phyloP scores from a whole-genome alignment of 1,140 invertebrate species.

The Potamilus streckersoni region DNA sequence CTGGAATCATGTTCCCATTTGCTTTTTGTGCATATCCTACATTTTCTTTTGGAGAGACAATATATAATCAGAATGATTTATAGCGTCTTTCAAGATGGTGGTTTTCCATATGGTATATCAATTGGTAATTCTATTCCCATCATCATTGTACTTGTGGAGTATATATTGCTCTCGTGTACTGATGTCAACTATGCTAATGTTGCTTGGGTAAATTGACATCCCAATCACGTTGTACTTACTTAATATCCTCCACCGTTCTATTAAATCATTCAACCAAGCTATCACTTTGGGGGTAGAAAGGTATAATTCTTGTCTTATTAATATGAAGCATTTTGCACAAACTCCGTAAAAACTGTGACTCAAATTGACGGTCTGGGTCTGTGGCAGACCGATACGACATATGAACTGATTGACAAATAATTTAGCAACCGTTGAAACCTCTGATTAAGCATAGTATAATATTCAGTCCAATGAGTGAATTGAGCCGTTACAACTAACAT shows the following conservation, averaged over 20 bases:
- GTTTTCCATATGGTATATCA: background rate
- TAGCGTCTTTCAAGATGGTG: too few relatives aligned
- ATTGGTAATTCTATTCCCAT: slow-evolving; percentile 31
- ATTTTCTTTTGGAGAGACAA: too few relatives aligned
- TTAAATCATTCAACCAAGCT: slow-evolving; percentile 51
- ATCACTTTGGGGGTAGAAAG: slow-evolving; percentile 32
- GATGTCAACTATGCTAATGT: slow-evolving; percentile 18
- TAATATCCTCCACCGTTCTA: slow-evolving; percentile 34
- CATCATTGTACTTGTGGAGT: slow-evolving; percentile 37
- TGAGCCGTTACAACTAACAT: too few relatives aligned
- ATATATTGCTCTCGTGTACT: slow-evolving; percentile 21
- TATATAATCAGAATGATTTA: too few relatives aligned
- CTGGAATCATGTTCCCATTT: too few relatives aligned
- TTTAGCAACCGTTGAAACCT: background rate
- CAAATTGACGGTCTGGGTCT: slow-evolving; percentile 24
- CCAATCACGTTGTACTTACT: slow-evolving; percentile 38
- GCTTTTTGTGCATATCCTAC: too few relatives aligned
- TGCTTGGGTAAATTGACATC: slow-evolving; percentile 26
- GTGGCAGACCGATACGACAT: slow-evolving; percentile 3
- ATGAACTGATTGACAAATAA: slow-evolving; percentile 24
- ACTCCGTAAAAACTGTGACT: slow-evolving; percentile 14
- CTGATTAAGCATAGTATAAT: too few relatives aligned
- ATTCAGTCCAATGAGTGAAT: too few relatives aligned
- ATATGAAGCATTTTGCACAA: slow-evolving; percentile 19
- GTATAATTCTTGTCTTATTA: slow-evolving; percentile 23